A percentile compares a stretch with the other conserved stretches of the same genome.
phyloP scores from a whole-genome alignment of 1,140 invertebrate genomes.

The Dendrolimus kikuchii region DNA sequence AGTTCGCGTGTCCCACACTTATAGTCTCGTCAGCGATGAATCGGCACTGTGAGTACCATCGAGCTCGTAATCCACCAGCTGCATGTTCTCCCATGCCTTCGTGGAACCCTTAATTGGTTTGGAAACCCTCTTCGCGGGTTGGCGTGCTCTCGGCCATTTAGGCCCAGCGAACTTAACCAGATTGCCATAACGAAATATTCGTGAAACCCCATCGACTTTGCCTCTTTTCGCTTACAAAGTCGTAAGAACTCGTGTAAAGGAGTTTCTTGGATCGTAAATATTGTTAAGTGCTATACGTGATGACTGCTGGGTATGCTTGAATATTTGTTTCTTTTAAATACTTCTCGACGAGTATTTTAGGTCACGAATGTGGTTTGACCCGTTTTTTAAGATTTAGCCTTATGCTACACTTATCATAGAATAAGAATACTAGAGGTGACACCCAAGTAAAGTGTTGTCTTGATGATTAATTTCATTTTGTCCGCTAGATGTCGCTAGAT shows the following conservation, averaged over 20 bases:
- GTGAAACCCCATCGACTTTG: constrained; percentile 53
- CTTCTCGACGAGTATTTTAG: constrained; percentile 13
- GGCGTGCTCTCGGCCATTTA: constrained; percentile 59
- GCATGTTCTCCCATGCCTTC: constrained; percentile 57
- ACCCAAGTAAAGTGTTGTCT: too few relatives aligned
- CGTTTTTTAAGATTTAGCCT: constrained; percentile 4
- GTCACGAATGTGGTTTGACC: constrained; percentile 18
- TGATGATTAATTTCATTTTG: too few relatives aligned
- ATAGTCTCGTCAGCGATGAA: constrained; percentile 40
- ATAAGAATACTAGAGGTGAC: too few relatives aligned
- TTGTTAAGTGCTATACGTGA: constrained; percentile 39
- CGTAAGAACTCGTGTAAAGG: constrained; percentile 28
- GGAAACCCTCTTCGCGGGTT: constrained; percentile 65
- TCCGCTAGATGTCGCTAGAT: too few relatives aligned
- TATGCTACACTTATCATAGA: too few relatives aligned
- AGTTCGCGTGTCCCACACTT: constrained; percentile 50
- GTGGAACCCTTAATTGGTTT: constrained; percentile 67
- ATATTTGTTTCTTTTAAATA: constrained; percentile 19
- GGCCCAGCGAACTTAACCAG: constrained; percentile 60
- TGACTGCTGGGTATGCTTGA: constrained; percentile 26
- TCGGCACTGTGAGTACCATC: constrained; percentile 56
- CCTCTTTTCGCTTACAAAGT: constrained; percentile 30
- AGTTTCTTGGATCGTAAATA: constrained; percentile 39
- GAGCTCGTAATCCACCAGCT: constrained; percentile 64
- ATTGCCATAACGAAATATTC: constrained; percentile 62